Evolutionary conservation across 2,797 vertebrate species (phyloP).

Genomic region (Macroramphosus scolopax): DNA sequence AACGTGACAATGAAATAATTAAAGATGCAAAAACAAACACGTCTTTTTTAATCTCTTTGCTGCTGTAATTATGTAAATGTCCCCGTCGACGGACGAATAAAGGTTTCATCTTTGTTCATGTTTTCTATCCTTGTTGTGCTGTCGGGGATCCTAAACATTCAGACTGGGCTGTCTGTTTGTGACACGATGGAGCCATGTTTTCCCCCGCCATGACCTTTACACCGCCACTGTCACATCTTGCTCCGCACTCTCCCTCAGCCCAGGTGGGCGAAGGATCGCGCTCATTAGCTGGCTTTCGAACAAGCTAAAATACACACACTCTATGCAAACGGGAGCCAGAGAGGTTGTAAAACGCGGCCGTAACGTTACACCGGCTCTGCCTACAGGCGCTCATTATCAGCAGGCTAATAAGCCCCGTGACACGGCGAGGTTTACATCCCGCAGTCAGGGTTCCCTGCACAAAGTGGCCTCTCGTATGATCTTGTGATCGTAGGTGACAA

Average conservation of each 20-base stretch:
- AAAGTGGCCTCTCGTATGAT: slow-evolving; percentile 44
- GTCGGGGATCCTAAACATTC: slow-evolving; percentile 14
- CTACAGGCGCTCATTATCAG: slow-evolving; percentile 44
- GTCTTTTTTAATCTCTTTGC: too few relatives aligned
- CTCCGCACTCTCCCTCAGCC: slow-evolving; percentile 16
- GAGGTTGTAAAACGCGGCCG: slow-evolving; percentile 26
- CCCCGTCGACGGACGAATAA: too few relatives aligned
- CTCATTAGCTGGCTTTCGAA: slow-evolving; percentile 66
- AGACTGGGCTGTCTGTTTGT: slow-evolving; percentile 11
- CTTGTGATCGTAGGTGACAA: slow-evolving; percentile 31
- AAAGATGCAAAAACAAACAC: too few relatives aligned
- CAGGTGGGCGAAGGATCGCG: slow-evolving; percentile 11
- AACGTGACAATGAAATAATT: too few relatives aligned
- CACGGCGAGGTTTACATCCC: slow-evolving; percentile 23
- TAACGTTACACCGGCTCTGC: slow-evolving; percentile 33
- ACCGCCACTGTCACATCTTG: slow-evolving; percentile 11
- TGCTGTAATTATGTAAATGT: too few relatives aligned
- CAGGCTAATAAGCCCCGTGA: slow-evolving; percentile 41
- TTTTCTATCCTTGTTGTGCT: too few relatives aligned
- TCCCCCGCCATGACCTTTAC: slow-evolving; percentile 34
- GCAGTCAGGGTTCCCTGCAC: slow-evolving; percentile 12
- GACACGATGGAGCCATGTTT: slow-evolving; percentile 12
- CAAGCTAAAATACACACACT: slow-evolving; percentile 27
- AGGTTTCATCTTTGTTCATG: too few relatives aligned
- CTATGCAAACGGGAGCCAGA: slow-evolving; percentile 3